Conservation (phyloP, 1,140 invertebrate species). For the Drepana arcuata region DNA sequence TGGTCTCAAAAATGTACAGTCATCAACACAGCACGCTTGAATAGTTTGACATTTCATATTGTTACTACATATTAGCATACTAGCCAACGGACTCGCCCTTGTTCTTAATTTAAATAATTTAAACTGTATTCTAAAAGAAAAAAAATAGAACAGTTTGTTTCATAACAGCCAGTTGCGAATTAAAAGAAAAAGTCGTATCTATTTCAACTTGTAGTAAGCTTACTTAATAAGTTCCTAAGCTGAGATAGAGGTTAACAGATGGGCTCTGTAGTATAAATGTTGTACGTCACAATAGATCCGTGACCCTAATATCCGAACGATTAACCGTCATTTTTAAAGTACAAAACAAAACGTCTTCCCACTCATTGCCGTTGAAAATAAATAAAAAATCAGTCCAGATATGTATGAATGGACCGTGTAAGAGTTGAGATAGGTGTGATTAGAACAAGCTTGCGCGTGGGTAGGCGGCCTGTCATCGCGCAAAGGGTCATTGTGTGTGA, state of each 20-base stretch:
- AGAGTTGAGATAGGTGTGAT: slow-evolving; percentile 43
- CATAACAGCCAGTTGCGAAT: no score
- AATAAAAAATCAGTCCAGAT: slow-evolving; percentile 45
- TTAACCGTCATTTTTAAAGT: slow-evolving; percentile 35
- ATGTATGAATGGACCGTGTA: slow-evolving; percentile 48
- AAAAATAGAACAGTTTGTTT: no score
- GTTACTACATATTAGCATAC: slow-evolving; percentile 57
- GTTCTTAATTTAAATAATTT: slow-evolving; percentile 12
- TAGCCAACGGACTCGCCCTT: slow-evolving; percentile 36
- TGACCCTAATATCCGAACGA: slow-evolving; percentile 19
- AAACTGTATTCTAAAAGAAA: no score
- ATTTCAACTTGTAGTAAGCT: no score
- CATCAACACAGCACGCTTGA: slow-evolving; percentile 46
- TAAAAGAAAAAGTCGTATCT: no score
- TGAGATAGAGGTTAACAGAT: no score
- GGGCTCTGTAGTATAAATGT: no score
- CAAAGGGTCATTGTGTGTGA: slow-evolving; percentile 51
- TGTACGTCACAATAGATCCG: no score
- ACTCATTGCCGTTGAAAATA: slow-evolving; percentile 29
- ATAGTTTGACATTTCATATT: slow-evolving; percentile 48
- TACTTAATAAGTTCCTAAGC: no score
- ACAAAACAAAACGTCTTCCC: slow-evolving; percentile 46
- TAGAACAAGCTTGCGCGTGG: slow-evolving; percentile 57
- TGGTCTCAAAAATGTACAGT: slow-evolving; percentile 46
- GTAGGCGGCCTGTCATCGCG: slow-evolving; percentile 53